These are phyloP conservation scores for Rafetus swinhoei DNA, from an alignment of 2,113 vertebrate genomes.

Conservation along the genomic window DNA sequence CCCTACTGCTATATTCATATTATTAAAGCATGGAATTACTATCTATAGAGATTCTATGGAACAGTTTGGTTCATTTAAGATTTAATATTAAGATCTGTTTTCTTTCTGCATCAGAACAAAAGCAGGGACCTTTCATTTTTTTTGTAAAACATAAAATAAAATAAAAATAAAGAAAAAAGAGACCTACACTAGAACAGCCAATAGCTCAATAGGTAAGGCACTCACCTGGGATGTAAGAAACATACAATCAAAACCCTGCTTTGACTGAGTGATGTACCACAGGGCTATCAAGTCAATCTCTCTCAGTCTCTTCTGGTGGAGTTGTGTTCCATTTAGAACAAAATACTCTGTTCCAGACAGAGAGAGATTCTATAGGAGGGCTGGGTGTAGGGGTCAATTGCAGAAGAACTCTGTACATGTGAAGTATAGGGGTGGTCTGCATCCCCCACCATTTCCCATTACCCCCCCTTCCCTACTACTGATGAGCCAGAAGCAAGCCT, in stretches of 20 bases:
- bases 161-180: not conserved
- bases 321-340: not conserved
- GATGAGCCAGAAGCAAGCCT: too few species aligned
- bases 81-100: too few species aligned
- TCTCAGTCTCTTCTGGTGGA: not conserved
- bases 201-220: not conserved
- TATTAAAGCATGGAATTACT: too few species aligned
- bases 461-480: too few species aligned
- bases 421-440: too few species aligned
- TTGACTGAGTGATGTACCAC: not conserved
- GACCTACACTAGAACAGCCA: not conserved
- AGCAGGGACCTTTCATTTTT: not conserved
- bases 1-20: too few species aligned
- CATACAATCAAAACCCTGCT: not conserved
- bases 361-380: not conserved
- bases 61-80: too few species aligned
- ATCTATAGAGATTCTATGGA: too few species aligned
- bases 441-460: too few species aligned
- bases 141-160: too few species aligned
- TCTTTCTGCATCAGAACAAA: not conserved
- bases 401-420: too few species aligned
- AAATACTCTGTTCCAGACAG: not conserved
- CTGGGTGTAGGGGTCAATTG: too few species aligned
- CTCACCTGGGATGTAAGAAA: not conserved
- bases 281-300: not conserved